These are phyloP conservation scores for Zaprionus lineosus DNA, from an alignment of 2,888 invertebrate species.

Conservation along the genomic window DNA sequence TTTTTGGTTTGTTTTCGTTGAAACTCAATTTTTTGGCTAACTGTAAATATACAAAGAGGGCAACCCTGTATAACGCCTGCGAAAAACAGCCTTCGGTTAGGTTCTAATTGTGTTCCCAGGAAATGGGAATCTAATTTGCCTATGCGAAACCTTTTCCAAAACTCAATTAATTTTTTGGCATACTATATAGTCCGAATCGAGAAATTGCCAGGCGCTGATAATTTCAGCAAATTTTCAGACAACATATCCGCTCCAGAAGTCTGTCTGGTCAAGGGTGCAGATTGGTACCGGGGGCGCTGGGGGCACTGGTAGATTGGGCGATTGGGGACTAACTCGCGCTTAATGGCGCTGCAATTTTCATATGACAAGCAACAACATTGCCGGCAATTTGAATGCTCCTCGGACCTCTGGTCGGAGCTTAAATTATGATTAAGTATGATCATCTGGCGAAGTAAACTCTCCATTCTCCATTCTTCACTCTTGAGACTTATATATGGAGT, in stretches of 20 bases:
- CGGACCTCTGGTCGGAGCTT: slow-evolving; percentile 56
- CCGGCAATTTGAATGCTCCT: slow-evolving; percentile 65
- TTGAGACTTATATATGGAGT: too few species aligned
- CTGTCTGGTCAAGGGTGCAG: background rate
- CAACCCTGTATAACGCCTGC: slow-evolving; percentile 54
- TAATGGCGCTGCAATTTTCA: slow-evolving; percentile 76
- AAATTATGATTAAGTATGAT: slow-evolving; percentile 81
- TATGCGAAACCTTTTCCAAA: slow-evolving; percentile 58
- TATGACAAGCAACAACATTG: slow-evolving; percentile 65
- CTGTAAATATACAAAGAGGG: slow-evolving; percentile 67
- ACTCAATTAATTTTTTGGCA: slow-evolving; percentile 75
- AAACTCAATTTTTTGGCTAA: slow-evolving; percentile 69
- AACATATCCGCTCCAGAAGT: slow-evolving; percentile 74
- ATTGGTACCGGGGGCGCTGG: background rate
- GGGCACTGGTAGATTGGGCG: background rate
- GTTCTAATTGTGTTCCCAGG: slow-evolving; percentile 75
- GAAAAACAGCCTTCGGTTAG: slow-evolving; percentile 2
- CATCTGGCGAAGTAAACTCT: slow-evolving; percentile 55
- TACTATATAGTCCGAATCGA: background rate
- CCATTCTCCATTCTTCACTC: too few species aligned
- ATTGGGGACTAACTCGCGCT: slow-evolving; percentile 33
- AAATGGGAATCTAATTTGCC: slow-evolving; percentile 71
- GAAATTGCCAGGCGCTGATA: slow-evolving; percentile 49
- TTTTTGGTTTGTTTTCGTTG: too few species aligned
- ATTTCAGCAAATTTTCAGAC: slow-evolving; percentile 68